These are phyloP conservation scores for Sicus ferrugineus DNA, from an alignment of 2,888 invertebrate species.

Conservation along the genomic window DNA sequence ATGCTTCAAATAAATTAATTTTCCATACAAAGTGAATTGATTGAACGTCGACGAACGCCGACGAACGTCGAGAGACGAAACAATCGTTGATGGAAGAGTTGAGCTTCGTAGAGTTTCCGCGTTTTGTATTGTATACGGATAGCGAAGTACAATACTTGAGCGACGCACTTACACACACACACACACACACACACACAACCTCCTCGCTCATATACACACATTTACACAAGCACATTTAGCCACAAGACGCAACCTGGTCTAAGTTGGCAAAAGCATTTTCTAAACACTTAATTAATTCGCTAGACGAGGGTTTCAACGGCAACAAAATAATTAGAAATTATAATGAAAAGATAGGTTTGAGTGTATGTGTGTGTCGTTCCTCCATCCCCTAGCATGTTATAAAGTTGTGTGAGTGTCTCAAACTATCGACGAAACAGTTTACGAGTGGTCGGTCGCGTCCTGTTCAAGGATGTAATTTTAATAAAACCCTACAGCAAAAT, in stretches of 20 bases:
- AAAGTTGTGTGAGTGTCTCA: not conserved
- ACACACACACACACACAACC: not conserved
- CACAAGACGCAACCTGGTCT: slow-evolving; percentile 9
- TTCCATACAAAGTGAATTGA: too few relatives aligned
- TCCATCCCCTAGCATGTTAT: not conserved
- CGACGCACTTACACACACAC: not conserved
- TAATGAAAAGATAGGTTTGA: slow-evolving; percentile 37
- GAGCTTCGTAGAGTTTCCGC: not conserved
- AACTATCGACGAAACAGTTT: slow-evolving; percentile 9
- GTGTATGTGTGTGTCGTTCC: not conserved
- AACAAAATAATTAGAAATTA: slow-evolving; percentile 44
- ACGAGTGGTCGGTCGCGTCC: too few relatives aligned
- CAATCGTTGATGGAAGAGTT: too few relatives aligned
- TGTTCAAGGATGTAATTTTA: not conserved
- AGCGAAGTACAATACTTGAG: too few relatives aligned
- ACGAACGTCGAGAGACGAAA: too few relatives aligned
- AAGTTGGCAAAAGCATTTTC: slow-evolving; percentile 55
- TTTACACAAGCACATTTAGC: not conserved
- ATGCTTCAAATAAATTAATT: slow-evolving; percentile 26
- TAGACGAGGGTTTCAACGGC: slow-evolving; percentile 46
- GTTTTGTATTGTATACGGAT: slow-evolving; percentile 9
- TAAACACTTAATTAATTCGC: slow-evolving; percentile 61
- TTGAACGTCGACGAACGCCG: too few relatives aligned
- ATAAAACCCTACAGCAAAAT: slow-evolving; percentile 16
- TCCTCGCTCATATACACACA: not conserved